Evolutionary conservation across 2,113 vertebrate genomes (phyloP), one percentile per base, ranked within the genome.

Genomic region (Suncus etruscus): DNA sequence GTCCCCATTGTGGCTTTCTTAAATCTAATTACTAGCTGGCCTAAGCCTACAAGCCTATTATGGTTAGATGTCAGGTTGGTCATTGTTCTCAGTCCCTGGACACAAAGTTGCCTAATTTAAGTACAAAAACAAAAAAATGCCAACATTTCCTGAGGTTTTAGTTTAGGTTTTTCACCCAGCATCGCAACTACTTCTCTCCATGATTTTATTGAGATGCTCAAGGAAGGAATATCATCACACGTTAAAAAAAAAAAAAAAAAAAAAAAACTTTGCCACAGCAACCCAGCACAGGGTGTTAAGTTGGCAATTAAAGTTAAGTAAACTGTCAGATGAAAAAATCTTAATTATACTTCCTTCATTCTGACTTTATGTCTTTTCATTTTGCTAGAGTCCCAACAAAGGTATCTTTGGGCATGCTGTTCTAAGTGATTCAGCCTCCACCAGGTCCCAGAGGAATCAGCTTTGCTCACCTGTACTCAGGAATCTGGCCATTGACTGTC

Each of bases 231-330:
- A 68, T 45, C 88, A 32, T 77, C 83, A 92, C 32, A 20, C 65
- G 22, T 83, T 91, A 84, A 95, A 94, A 89, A 51, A 54, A 45
- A 29, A 94, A 89, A 51, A 54, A 45, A 29, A 39, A 39, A 39
- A 39, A 39, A 39, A 39, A 80, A 73, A 16, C 25, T 65, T 65
- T 87, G 27, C 50, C 66, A 65, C 8, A 22, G 18, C 92, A 87
- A 86, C n/a, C n/a, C 70, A 86, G 29, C 45, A 48, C 77, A 94
- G 66, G 66, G 74, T 89, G 65, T 75, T 80, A 88, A 94, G 11
- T 66, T 93, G 61, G 47, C 92, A 94, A 88, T 92, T 94, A 92
- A 78, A 93, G 22, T 77, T 50, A 92, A 90, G 68, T 32, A 86
- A 93, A 84, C 31, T 94, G 73, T 91, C 83, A 73, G 74, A 61